Evolutionary conservation across 1,140 invertebrate species (phyloP), one percentile per base, ranked within the genome.

Genomic region (Drosophila ohnishii): DNA sequence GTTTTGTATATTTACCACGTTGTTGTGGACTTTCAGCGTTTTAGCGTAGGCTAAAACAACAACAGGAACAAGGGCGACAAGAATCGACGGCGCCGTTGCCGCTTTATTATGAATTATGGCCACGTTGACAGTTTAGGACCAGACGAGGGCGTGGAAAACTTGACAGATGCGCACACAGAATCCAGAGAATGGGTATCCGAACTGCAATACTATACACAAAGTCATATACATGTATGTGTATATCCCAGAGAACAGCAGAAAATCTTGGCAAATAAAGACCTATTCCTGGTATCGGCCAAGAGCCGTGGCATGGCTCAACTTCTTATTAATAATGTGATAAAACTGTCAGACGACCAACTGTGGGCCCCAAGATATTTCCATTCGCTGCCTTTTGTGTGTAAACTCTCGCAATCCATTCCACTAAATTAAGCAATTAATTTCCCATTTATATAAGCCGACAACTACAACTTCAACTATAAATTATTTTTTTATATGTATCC

Each of bases 301-400:
- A 59, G 51, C 37, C 19, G 1, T 66, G 56, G 34, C 39, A n/a
- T 66, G 63, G 83, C 83, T 86, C 75, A 79, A 88, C 82, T 87
- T 87, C 84, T 87, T 88, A 87, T 87, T 87, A 87, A 87, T 87
- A 87, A 87, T 88, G 83, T 88, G 84, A 87, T 87, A 88, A 87
- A 87, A 83, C 83, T 87, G 83, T 86, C 83, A 76, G 83, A 58
- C 63, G 45, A 70, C 56, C 81, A 80, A 81, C 82, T 75, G 78
- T 5, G 67, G 9, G 8, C 47, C 53, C 62, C 61, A 60, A 42
- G 45, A 28, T 59, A 75, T 77, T 73, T 66, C 60, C 71, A 63
- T 62, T 64, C 35, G 69, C 42, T 56, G 37, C 44, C 53, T 40
- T 77, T 77, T 75, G 22, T 75, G 61, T 57, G 60, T 59, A 59